These are phyloP conservation scores for Pissodes strobi DNA, from an alignment of 1,140 invertebrate species.

Conservation along the genomic window DNA sequence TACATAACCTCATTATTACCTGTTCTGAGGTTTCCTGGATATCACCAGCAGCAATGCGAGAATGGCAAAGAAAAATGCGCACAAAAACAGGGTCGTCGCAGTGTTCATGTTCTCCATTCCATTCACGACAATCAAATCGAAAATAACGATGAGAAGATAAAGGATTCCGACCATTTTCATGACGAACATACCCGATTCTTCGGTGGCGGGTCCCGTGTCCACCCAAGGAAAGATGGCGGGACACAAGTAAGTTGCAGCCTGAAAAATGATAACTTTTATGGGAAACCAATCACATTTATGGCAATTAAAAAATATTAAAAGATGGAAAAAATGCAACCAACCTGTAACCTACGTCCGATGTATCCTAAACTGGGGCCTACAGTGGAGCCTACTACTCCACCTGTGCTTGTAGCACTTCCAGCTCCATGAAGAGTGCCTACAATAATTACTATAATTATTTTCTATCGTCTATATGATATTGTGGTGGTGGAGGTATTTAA, in stretches of 20 bases:
- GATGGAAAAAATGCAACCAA: constrained; percentile 34
- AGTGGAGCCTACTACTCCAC: constrained; percentile 55
- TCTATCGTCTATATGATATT: no score
- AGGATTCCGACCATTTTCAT: constrained; percentile 86
- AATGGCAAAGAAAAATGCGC: constrained; percentile 75
- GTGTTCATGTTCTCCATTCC: constrained; percentile 72
- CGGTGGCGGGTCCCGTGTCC: constrained; percentile 82
- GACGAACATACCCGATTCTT: constrained; percentile 81
- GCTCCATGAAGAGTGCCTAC: constrained; percentile 54
- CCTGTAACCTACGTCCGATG: constrained; percentile 61
- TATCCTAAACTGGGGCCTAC: constrained; percentile 63
- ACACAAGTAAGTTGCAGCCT: constrained; percentile 78
- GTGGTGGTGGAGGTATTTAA: no score
- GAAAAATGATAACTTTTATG: constrained; percentile 43
- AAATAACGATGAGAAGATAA: constrained; percentile 78
- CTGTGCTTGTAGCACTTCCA: constrained; percentile 58
- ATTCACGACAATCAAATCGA: constrained; percentile 82
- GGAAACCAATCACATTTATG: no score
- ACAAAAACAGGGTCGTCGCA: constrained; percentile 71
- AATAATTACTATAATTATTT: no score
- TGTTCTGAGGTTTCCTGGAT: constrained; percentile 89
- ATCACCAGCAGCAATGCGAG: constrained; percentile 79
- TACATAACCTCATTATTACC: no score
- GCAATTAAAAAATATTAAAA: background rate
- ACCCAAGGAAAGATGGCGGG: constrained; percentile 88